Evolutionary conservation across 1,140 invertebrate genomes (phyloP).

Genomic region (Macrobrachium nipponense): DNA sequence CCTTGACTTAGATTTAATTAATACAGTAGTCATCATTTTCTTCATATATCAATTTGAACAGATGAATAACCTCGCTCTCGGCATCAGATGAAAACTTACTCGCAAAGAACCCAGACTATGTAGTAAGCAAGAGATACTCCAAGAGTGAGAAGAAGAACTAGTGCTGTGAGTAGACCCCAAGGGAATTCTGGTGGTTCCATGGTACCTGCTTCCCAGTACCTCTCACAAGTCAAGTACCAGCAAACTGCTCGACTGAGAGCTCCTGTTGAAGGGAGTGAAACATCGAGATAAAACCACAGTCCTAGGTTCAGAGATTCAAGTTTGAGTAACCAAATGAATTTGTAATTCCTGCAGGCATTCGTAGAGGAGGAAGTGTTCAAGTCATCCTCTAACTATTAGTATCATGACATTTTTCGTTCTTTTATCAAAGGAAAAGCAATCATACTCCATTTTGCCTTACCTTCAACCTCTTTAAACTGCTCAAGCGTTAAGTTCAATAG

Average conservation of each 20-base stretch:
- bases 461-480: slow-evolving; percentile 87
- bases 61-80: too few relatives aligned
- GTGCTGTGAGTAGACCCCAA: slow-evolving; percentile 80
- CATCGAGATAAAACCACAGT: background rate
- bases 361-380: too few relatives aligned
- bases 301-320: too few relatives aligned
- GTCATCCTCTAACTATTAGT: too few relatives aligned
- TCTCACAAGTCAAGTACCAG: slow-evolving; percentile 91
- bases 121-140: slow-evolving; percentile 89
- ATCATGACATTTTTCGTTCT: too few relatives aligned
- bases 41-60: too few relatives aligned
- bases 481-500: slow-evolving; percentile 82
- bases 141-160: slow-evolving; percentile 81
- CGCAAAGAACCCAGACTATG: slow-evolving; percentile 89
- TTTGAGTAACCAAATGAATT: too few relatives aligned
- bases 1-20: too few relatives aligned
- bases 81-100: slow-evolving; percentile 76
- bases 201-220: slow-evolving; percentile 86
- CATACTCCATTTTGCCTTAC: slow-evolving; percentile 69
- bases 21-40: too few relatives aligned
- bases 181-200: slow-evolving; percentile 81
- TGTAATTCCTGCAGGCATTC: too few relatives aligned
- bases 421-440: background rate
- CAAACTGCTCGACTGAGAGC: slow-evolving; percentile 88
- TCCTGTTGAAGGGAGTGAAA: slow-evolving; percentile 72